Percentiles rank a stretch among this genome's conserved stretches.
phyloP scores from a whole-genome alignment of 2,797 vertebrate genomes.

The Spinibarbus caldwelli region DNA sequence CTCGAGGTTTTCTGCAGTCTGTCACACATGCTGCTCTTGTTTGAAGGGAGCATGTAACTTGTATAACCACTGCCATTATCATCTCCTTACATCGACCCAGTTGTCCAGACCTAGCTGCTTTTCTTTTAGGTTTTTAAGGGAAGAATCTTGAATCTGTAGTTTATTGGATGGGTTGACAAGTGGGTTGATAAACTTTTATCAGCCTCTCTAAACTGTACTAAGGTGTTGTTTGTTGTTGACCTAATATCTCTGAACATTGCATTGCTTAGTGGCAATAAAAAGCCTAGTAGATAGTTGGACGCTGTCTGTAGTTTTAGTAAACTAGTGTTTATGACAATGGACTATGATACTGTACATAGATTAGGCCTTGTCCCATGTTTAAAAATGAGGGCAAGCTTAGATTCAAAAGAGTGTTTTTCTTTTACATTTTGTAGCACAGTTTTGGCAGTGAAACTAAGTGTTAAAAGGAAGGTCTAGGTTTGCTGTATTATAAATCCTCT shows the following conservation, averaged over 20 bases:
- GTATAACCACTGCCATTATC: too few relatives aligned
- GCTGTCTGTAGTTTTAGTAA: not conserved
- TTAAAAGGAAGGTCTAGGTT: not conserved
- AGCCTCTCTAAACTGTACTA: not conserved
- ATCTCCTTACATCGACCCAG: too few relatives aligned
- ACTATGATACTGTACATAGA: not conserved
- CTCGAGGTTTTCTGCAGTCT: too few relatives aligned
- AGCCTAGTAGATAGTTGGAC: not conserved
- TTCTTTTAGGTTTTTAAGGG: not conserved
- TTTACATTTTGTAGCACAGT: not conserved
- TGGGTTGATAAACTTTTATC: not conserved
- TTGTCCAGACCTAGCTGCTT: not conserved
- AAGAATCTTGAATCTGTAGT: not conserved
- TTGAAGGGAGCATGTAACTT: too few relatives aligned
- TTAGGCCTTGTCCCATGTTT: constrained; percentile 1
- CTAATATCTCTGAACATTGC: not conserved
- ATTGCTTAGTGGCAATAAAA: not conserved
- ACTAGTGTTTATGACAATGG: not conserved
- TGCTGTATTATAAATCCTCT: not conserved
- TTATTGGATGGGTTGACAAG: too few relatives aligned
- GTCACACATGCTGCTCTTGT: too few relatives aligned
- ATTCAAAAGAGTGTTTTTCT: not conserved
- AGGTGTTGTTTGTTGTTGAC: not conserved
- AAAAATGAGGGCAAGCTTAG: not conserved
- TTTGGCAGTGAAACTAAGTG: not conserved